Evolutionary conservation across 2,797 vertebrate species (phyloP).

Genomic region (Halcyon badia): DNA sequence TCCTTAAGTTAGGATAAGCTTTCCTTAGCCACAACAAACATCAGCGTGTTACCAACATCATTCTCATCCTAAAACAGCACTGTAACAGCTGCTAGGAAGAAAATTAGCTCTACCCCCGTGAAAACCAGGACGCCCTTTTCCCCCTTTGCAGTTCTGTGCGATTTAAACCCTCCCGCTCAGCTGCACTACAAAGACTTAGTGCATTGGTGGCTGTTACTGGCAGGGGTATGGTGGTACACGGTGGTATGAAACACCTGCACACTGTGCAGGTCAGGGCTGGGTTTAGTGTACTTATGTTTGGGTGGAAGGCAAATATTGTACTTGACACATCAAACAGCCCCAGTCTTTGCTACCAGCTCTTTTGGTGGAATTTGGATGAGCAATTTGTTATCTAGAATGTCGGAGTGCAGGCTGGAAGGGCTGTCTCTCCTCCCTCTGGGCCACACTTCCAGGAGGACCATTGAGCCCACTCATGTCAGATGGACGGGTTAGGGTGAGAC

Average conservation of each 20-base stretch:
- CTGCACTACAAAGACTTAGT: not conserved
- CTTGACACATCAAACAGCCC: not conserved
- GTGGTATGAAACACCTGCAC: not conserved
- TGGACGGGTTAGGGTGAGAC: not conserved
- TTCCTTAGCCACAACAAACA: not conserved
- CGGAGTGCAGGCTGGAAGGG: not conserved
- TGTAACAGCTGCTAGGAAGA: not conserved
- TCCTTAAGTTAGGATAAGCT: not conserved
- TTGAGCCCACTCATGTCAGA: not conserved
- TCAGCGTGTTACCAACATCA: not conserved
- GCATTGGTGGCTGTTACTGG: not conserved
- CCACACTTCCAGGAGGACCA: not conserved
- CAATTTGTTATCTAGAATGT: not conserved
- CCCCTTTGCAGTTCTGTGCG: not conserved
- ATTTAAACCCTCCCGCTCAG: not conserved
- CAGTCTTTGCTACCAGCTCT: not conserved
- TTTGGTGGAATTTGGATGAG: not conserved
- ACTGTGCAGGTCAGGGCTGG: accelerated
- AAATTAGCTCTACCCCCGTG: not conserved
- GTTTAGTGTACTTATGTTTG: not conserved
- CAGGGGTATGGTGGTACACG: not conserved
- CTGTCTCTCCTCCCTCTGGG: not conserved
- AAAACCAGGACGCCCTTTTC: not conserved
- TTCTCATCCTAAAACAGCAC: not conserved
- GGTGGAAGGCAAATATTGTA: not conserved